Base-by-base conservation (phyloP, 2,888 invertebrate genomes). In the Deilephila porcellus region DNA sequence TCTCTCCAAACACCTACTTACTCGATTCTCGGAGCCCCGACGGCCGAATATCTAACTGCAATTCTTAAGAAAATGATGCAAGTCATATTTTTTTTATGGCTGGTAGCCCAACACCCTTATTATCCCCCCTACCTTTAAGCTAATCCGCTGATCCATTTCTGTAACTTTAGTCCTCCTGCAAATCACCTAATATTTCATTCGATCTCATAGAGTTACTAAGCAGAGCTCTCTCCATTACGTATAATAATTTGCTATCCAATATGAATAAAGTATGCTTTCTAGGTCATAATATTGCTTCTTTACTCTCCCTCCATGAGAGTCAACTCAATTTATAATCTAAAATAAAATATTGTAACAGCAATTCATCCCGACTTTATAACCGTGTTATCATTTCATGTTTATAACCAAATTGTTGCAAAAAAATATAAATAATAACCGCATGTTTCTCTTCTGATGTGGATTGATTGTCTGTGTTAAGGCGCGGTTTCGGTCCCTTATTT, bases 401-500 rank as follows among this genome's bases (percentile, higher is more conserved):
- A 45, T 52, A 17, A 19, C 56, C 17, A 63, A 32, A 53, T 62
- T 32, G 32, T 53, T 32, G 29, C 25, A 60, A 79, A 78, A 25
- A 83, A 83, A 85, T 82, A 82, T 81, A 80, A 82, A 78, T 83
- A 83, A 84, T 78, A 75, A 81, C 76, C 81, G 83, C 81, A 83
- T 83, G 80, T 80, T 85, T 81, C 81, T 82, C 79, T 37, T 82
- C 76, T 84, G 85, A 88, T 84, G 83, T 80, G 78, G 85, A 88
- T 87, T 83, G 83, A 87, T 87, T 76, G 82, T 76, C 75, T 77
- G 73, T 80, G 74, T 85, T 85, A 85, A 86, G 85, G 83, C 79
- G 78, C 14, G 29, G 14, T 2, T 17, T 34, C 45, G 11, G 1
- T 11, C 11, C 45, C 11, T 2, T 45, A 37, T 37, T 37, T 8